Percentiles rank a stretch among this genome's conserved stretches.
Evolutionary conservation across 2,797 vertebrate species (phyloP).

Genomic region (Chelidonichthys spinosus): DNA sequence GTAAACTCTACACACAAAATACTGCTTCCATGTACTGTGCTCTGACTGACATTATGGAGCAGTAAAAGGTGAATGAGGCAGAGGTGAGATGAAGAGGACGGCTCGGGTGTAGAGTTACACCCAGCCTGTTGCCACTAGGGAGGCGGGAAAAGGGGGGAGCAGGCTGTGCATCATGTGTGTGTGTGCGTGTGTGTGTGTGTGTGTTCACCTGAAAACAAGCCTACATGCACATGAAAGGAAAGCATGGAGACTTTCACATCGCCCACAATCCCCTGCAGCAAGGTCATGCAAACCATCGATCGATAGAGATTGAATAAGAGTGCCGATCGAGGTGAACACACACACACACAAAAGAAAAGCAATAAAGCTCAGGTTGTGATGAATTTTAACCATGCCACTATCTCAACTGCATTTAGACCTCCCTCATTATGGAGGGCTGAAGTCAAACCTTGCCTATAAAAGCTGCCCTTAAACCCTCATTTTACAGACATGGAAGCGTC

Average conservation of each 20-base stretch:
- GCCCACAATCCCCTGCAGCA: constrained; percentile 69
- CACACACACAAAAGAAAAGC: constrained; percentile 9
- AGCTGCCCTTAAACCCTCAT: constrained; percentile 16
- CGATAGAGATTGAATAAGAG: constrained; percentile 71
- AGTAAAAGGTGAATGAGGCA: constrained; percentile 45
- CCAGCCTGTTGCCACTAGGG: constrained; percentile 60
- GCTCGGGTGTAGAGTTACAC: constrained; percentile 64
- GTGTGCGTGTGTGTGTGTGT: constrained; percentile 32
- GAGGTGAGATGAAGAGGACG: constrained; percentile 29
- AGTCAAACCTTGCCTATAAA: constrained; percentile 13
- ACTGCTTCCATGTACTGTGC: not conserved
- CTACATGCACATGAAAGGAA: constrained; percentile 52
- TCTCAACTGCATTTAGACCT: constrained; percentile 1
- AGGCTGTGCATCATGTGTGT: constrained; percentile 43
- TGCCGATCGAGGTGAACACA: constrained; percentile 46
- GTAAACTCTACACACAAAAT: not conserved
- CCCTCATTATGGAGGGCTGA: not conserved
- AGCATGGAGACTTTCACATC: constrained; percentile 44
- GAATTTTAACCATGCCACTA: constrained; percentile 27
- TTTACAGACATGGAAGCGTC: constrained; percentile 17
- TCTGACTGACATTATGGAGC: constrained; percentile 17
- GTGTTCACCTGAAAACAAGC: constrained; percentile 51
- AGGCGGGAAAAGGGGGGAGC: constrained; percentile 19
- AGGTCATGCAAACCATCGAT: constrained; percentile 75
- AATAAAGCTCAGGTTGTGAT: constrained; percentile 21